Evolutionary conservation across 2,888 invertebrate species (phyloP).

Genomic region (Drosophila mercatorum): DNA sequence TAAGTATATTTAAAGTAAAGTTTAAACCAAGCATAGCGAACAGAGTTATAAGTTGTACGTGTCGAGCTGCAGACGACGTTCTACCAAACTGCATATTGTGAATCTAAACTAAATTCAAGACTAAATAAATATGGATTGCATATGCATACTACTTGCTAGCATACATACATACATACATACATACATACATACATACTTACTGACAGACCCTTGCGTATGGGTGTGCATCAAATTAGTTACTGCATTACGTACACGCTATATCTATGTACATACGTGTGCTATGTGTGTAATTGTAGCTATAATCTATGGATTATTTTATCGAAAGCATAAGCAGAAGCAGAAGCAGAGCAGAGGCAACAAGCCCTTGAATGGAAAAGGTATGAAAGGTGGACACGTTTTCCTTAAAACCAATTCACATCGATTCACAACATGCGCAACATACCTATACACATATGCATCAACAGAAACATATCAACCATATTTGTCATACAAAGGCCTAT

Average conservation of each 20-base stretch:
- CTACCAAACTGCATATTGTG: conserved; percentile 60
- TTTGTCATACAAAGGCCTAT: conserved; percentile 44
- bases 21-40: conserved; percentile 41
- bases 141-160: conserved; percentile 24
- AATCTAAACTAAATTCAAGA: conserved; percentile 67
- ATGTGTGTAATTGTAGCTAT: conserved; percentile 67
- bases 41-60: conserved; percentile 68
- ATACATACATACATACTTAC: background rate
- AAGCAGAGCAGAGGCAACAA: conserved; percentile 5
- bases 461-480: conserved; percentile 75
- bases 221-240: conserved; percentile 29
- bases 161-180: conserved; percentile 5
- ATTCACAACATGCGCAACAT: conserved; percentile 41
- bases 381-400: conserved; percentile 30
- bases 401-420: conserved; percentile 24
- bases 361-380: conserved; percentile 11
- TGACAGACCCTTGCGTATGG: conserved; percentile 12
- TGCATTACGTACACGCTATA: conserved; percentile 10
- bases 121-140: conserved; percentile 66
- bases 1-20: conserved; percentile 20
- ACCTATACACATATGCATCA: conserved; percentile 50
- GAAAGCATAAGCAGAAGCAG: background rate
- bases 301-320: conserved; percentile 47
- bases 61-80: conserved; percentile 61
- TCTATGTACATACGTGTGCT: conserved; percentile 29